Evolutionary conservation across 2,888 invertebrate species (phyloP).

Genomic region (Hyposoter didymator): DNA sequence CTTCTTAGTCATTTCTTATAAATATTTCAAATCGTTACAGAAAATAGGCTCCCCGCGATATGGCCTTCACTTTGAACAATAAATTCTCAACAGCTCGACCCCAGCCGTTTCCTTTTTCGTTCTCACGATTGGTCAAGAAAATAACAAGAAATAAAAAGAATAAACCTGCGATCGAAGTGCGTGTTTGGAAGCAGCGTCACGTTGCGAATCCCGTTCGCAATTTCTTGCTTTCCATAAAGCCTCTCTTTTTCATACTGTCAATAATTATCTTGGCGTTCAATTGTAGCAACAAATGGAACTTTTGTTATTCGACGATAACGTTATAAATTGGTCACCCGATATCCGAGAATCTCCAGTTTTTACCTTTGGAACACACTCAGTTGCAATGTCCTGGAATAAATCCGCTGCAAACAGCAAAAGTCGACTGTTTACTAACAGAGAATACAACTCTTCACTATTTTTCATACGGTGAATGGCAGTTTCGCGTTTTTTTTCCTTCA

Average conservation of each 20-base stretch:
- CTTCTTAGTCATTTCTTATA: constrained; percentile 43
- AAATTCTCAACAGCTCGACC: background rate
- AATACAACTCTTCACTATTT: background rate
- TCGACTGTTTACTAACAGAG: background rate
- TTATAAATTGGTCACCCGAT: constrained; percentile 52
- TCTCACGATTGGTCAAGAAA: constrained; percentile 21
- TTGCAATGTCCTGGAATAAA: constrained; percentile 77
- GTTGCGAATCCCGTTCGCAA: constrained; percentile 3
- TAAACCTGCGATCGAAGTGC: constrained; percentile 39
- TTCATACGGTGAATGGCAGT: too few species aligned
- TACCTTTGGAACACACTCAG: constrained; percentile 71
- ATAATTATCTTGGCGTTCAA: background rate
- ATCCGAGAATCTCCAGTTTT: constrained; percentile 3
- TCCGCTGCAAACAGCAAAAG: constrained; percentile 69
- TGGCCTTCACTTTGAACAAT: constrained; percentile 6
- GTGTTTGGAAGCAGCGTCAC: constrained; percentile 1
- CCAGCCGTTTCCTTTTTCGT: background rate
- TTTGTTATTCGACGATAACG: constrained; percentile 51
- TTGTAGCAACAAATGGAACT: constrained; percentile 56
- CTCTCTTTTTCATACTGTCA: background rate
- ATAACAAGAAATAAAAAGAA: background rate
- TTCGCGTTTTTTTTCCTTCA: too few species aligned
- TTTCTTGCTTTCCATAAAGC: background rate
- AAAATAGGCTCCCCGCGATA: constrained; percentile 32
- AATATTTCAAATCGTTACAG: constrained; percentile 41